Conservation (phyloP, 2,113 vertebrate genomes). For the Chamaetylas fuelleborni region DNA sequence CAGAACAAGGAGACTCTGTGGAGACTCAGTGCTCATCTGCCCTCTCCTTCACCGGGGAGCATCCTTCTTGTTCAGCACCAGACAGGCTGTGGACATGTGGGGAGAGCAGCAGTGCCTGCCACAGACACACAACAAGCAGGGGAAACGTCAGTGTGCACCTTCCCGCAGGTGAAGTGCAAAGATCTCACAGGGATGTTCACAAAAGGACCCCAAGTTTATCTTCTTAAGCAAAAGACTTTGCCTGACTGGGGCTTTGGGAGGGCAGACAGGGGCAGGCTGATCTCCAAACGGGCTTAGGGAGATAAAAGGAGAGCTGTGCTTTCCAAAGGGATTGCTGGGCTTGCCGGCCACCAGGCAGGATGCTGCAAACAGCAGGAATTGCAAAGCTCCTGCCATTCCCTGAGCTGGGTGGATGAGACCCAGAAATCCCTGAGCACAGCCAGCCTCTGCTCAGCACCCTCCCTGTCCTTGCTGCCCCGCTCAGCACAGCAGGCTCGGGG, state of each 20-base stretch:
- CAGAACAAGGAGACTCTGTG: accelerated
- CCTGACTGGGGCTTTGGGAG: not conserved
- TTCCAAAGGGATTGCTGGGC: not conserved
- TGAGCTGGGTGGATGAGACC: not conserved
- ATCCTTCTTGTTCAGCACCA: not conserved
- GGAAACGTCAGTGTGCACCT: accelerated
- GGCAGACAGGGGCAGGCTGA: not conserved
- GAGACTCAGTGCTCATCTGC: not conserved
- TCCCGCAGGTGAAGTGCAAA: not conserved
- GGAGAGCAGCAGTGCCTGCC: not conserved
- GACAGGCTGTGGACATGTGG: not conserved
- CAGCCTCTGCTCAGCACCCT: not conserved
- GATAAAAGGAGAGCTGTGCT: not conserved
- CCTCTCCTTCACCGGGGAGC: accelerated
- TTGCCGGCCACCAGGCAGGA: not conserved
- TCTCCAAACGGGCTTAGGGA: not conserved
- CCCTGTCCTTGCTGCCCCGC: not conserved
- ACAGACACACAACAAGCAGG: not conserved
- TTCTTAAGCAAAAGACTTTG: not conserved
- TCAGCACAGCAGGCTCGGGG: not conserved
- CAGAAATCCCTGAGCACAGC: not conserved
- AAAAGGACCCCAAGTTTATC: not conserved
- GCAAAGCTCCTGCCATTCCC: not conserved
- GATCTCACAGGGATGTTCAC: not conserved
- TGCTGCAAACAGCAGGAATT: not conserved